phyloP scores from a whole-genome alignment of 2,888 invertebrate genomes.

The Linyphia triangularis region DNA sequence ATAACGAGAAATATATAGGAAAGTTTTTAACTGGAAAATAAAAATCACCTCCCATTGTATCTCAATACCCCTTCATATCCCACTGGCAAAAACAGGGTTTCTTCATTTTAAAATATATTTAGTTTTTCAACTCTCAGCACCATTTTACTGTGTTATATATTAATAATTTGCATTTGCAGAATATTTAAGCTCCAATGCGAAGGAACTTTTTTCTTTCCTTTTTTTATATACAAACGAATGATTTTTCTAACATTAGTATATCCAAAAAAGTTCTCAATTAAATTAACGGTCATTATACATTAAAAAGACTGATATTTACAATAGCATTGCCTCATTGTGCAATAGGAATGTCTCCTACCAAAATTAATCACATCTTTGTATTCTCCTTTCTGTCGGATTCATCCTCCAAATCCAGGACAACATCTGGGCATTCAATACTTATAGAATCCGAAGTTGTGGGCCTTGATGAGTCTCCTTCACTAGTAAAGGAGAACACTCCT shows the following conservation, averaged over 20 bases:
- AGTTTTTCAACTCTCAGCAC: conserved; percentile 5
- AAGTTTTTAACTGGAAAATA: no score
- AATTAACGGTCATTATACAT: background rate
- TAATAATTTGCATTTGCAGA: background rate
- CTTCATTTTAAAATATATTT: background rate
- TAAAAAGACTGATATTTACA: background rate
- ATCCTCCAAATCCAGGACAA: conserved; percentile 59
- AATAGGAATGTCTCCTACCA: background rate
- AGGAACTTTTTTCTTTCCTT: background rate
- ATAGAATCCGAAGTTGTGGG: conserved; percentile 13
- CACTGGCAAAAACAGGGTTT: background rate
- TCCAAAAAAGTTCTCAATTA: background rate
- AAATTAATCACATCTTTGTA: conserved; percentile 27
- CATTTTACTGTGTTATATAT: background rate
- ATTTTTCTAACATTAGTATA: background rate
- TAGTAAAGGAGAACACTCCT: conserved; percentile 40
- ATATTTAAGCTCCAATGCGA: background rate
- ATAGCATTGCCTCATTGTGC: background rate
- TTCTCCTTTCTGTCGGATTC: background rate
- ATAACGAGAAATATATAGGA: no score
- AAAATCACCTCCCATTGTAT: no score
- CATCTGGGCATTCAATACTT: conserved; percentile 67
- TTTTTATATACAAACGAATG: background rate
- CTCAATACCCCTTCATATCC: no score
- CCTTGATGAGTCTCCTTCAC: conserved; percentile 8